These are phyloP conservation scores for Illadopsis cleaveri DNA, from an alignment of 2,113 vertebrate genomes.

Conservation along the genomic window DNA sequence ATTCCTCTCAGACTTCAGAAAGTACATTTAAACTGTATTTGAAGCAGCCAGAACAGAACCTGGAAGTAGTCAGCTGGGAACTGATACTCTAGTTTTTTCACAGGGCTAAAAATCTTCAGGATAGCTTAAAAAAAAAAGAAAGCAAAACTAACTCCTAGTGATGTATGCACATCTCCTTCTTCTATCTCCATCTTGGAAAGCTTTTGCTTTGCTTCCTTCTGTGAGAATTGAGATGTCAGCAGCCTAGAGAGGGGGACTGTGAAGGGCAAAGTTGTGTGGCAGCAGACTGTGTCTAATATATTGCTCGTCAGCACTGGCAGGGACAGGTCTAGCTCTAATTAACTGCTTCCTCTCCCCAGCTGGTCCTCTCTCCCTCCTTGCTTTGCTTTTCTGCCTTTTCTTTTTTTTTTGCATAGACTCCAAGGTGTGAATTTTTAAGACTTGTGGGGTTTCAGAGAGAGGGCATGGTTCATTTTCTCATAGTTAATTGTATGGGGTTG, in stretches of 20 bases:
- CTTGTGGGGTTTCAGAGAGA: not conserved
- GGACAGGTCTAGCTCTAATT: not conserved
- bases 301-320: not conserved
- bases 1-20: not conserved
- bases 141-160: not conserved
- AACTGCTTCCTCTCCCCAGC: not conserved
- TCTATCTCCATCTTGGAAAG: not conserved
- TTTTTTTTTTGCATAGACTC: not conserved
- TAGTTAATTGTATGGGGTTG: not conserved
- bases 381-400: not conserved
- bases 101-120: not conserved
- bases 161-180: not conserved
- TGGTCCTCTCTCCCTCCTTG: not conserved
- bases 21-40: not conserved
- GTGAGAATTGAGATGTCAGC: not conserved
- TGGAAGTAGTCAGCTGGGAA: not conserved
- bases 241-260: not conserved
- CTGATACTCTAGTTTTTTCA: not conserved
- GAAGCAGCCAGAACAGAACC: not conserved
- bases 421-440: not conserved
- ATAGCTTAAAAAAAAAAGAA: not conserved
- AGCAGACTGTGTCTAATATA: not conserved
- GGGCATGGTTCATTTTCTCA: not conserved
- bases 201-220: not conserved
- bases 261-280: not conserved